Evolutionary conservation across 2,888 invertebrate genomes (phyloP), one percentile per base, ranked within the genome.

Genomic region (Lycia hirtaria): DNA sequence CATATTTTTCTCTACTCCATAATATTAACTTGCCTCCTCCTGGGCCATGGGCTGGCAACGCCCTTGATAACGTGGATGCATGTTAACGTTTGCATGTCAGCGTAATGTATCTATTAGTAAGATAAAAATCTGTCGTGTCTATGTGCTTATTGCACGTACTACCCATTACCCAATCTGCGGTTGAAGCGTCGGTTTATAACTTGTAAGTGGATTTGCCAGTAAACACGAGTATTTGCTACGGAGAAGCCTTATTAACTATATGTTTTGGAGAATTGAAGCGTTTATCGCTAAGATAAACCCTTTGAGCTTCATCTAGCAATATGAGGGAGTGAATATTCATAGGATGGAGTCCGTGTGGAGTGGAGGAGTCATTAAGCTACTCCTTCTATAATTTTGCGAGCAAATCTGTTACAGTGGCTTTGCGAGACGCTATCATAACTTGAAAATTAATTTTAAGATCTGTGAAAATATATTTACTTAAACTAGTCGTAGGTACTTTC

Each of bases 271-370:
- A 75, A 76, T 76, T 75, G 72, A 71, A 72, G 74, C 76, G 72
- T 78, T 81, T 78, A 75, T 75, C 73, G 78, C 70, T 73, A 62
- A 76, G 75, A 77, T 78, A 77, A 80, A 73, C 76, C 73, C 80
- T 82, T 82, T 79, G 78, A 83, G 80, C 75, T 74, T 76, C 79
- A 78, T 80, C 72, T 74, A 75, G 70, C 73, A 77, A 77, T 73
- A 77, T 78, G 69, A 75, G 68, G 71, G 57, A 59, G 67, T 82
- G 81, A 84, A 85, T 86, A 85, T 85, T 84, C 81, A 84, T 82
- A 71, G 69, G 69, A 73, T 14, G 17, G 22, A 22, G 24, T 2
- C 35, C 10, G 24, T 22, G 32, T 30, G n/a, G 30, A 30, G 44
- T 68, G 73, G 71, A 71, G 64, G 71, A 78, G 76, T 80, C 76